Evolutionary conservation across 2,797 vertebrate species (phyloP).

Genomic region (Margarornis squamiger): DNA sequence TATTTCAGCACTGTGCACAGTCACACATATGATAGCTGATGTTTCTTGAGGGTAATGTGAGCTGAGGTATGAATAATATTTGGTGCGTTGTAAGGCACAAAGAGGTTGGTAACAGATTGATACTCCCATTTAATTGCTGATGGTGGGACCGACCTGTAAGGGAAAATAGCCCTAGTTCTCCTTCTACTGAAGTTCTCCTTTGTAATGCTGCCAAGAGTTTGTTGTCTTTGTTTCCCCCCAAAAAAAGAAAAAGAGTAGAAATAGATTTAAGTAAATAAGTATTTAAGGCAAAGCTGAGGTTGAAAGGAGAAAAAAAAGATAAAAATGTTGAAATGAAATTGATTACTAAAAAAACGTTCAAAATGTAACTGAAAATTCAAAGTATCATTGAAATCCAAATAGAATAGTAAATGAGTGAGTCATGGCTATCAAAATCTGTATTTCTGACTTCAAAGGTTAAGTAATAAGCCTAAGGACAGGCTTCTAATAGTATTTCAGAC

Average conservation of each 20-base stretch:
- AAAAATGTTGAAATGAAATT: neutral
- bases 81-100: neutral
- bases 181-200: neutral
- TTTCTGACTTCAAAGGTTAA: neutral
- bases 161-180: neutral
- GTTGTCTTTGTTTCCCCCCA: accelerated
- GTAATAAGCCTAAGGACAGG: neutral
- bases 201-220: neutral
- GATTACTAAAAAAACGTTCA: neutral
- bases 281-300: neutral
- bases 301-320: neutral
- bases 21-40: neutral
- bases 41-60: neutral
- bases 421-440: neutral
- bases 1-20: neutral
- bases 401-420: neutral
- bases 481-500: neutral
- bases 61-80: neutral
- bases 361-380: neutral
- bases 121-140: neutral
- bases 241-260: neutral
- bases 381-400: neutral
- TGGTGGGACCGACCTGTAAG: neutral
- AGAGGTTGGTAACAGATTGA: neutral
- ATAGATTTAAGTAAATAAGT: neutral